These are phyloP conservation scores for Arge pagana DNA, from an alignment of 2,888 invertebrate genomes.

Conservation along the genomic window DNA sequence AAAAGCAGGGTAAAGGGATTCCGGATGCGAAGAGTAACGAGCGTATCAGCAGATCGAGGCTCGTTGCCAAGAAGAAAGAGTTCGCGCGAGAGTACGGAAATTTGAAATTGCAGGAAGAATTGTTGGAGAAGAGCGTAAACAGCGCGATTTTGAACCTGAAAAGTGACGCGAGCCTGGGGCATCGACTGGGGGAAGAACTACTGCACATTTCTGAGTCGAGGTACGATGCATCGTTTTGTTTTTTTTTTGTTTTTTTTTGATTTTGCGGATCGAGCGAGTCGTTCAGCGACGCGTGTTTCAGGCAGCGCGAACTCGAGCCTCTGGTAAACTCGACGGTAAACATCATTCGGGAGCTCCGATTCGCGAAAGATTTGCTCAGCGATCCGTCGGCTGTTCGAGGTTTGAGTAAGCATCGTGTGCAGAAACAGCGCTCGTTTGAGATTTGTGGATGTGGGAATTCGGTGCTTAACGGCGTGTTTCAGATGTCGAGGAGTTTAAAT, in stretches of 20 bases:
- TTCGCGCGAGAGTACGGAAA: slow-evolving; percentile 40
- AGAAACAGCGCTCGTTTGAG: too few relatives aligned
- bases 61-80: slow-evolving; percentile 32
- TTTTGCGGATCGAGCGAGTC: not conserved
- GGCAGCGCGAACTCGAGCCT: slow-evolving; percentile 30
- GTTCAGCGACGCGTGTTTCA: slow-evolving; percentile 12
- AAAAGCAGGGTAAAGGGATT: too few relatives aligned
- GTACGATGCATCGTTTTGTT: slow-evolving; percentile 32
- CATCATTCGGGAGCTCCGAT: slow-evolving; percentile 37
- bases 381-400: slow-evolving; percentile 35
- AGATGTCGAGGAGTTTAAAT: slow-evolving; percentile 46
- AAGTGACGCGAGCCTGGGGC: slow-evolving; percentile 37
- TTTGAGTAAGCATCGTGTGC: slow-evolving; percentile 46
- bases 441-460: not conserved
- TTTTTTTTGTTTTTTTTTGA: not conserved
- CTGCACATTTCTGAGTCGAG: slow-evolving; percentile 35
- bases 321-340: slow-evolving; percentile 32
- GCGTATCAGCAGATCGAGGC: too few relatives aligned
- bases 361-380: slow-evolving; percentile 32
- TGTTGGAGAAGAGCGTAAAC: slow-evolving; percentile 44
- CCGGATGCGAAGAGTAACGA: too few relatives aligned
- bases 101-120: slow-evolving; percentile 47
- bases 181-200: slow-evolving; percentile 36
- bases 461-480: slow-evolving; percentile 7
- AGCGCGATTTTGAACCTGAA: slow-evolving; percentile 42